Evolutionary conservation across 2,888 invertebrate species (phyloP), one percentile per base, ranked within the genome.

Genomic region (Lomographa bimaculata): DNA sequence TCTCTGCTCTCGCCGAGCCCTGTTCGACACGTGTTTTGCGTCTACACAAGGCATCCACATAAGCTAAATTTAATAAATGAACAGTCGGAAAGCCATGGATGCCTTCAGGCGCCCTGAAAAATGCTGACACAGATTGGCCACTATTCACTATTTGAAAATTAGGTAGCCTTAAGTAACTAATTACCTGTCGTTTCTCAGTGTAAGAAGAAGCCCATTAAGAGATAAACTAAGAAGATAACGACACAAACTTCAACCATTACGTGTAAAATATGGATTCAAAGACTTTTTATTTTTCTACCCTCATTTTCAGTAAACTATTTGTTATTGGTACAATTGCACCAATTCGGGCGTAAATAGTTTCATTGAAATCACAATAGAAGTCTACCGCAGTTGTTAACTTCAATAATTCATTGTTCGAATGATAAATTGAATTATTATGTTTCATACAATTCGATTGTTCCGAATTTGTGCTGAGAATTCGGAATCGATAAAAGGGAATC

Each of bases 401-500:
- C 37, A 14, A 29, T 38, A 30, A 38, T 12, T 27, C 23, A 27
- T 38, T 42, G 38, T 42, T 37, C 8, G 19, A 4, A 16, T 30
- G 30, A 38, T 30, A 38, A 38, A 38, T 38, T 30, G 30, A 38
- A 30, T 37, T 37, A 29, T 24, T 24, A 19, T 20, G 38, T 20
- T 38, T 25, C 29, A 30, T 38, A 30, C 20, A 21, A 20, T 30
- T 30, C 26, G 26, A 26, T 30, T 36, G 25, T 27, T 30, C n/a
- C n/a, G n/a, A n/a, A n/a, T n/a, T n/a, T n/a, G n/a, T 18, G 14
- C 9, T 11, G 11, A 29, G 29, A 3, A 30, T 8, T 23, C 19
- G 28, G 14, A 41, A 33, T 33, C 32, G 25, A 29, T 52, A 38
- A 52, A 36, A 53, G 50, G 38, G 11, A 34, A 32, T 36, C 14